Conservation (phyloP, 37 sponge, comb jelly and placozoan genomes). For the Hormiphora californensis region DNA sequence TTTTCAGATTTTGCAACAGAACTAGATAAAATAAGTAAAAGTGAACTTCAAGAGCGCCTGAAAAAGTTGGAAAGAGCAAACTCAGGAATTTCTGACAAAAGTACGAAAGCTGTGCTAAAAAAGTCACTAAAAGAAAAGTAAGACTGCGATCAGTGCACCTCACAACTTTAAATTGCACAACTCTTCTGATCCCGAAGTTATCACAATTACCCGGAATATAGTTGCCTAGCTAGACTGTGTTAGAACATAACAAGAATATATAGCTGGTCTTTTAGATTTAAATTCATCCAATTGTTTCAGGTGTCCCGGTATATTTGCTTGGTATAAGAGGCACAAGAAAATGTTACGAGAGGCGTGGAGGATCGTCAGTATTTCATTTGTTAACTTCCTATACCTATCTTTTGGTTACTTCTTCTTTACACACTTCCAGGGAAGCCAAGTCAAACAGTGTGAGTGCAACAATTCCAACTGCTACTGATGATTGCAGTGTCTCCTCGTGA, state of each 20-base stretch:
- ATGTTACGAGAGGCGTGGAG: background rate
- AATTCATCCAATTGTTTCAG: background rate
- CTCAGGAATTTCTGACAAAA: too few relatives aligned
- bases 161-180: too few relatives aligned
- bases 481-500: too few relatives aligned
- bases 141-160: too few relatives aligned
- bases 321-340: background rate
- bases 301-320: background rate
- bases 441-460: too few relatives aligned
- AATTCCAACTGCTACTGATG: background rate
- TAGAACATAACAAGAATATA: background rate
- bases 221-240: too few relatives aligned
- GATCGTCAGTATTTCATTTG: background rate
- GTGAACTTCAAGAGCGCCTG: background rate
- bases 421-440: background rate
- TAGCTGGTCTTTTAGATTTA: background rate
- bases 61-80: too few relatives aligned
- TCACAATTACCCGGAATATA: too few relatives aligned
- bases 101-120: too few relatives aligned
- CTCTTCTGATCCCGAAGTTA: too few relatives aligned
- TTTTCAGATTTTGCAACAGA: background rate
- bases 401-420: slow-evolving; percentile 1
- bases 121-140: too few relatives aligned
- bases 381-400: background rate
- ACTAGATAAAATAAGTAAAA: background rate